Evolutionary conservation across 2,888 invertebrate species (phyloP).

Genomic region (Pammene aurita): DNA sequence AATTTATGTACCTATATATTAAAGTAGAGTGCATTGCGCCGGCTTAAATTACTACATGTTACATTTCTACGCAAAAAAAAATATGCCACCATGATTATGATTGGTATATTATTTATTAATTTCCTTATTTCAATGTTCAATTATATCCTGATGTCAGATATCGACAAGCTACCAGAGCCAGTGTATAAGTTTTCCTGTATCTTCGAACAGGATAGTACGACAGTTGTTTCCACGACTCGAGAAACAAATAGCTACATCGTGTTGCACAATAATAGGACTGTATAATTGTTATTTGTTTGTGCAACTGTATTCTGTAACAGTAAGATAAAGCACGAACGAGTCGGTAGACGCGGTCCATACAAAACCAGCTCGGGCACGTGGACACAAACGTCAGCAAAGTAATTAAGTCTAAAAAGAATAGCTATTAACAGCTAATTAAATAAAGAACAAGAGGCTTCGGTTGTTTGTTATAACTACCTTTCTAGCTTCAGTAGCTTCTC

Average conservation of each 20-base stretch:
- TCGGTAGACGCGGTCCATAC: neutral
- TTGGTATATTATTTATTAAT: neutral
- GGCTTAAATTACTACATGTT: too few relatives aligned
- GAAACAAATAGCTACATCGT: slow-evolving; percentile 10
- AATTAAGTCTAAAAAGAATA: neutral
- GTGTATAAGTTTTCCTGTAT: slow-evolving; percentile 22
- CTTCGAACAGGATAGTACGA: slow-evolving; percentile 11
- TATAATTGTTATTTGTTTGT: slow-evolving; percentile 24
- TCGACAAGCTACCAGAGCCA: neutral
- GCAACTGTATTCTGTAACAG: slow-evolving; percentile 7
- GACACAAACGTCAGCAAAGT: slow-evolving; percentile 19
- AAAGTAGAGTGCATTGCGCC: too few relatives aligned
- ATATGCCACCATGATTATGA: neutral
- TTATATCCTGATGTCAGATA: slow-evolving; percentile 8
- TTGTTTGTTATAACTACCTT: neutral
- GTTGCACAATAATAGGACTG: slow-evolving; percentile 10
- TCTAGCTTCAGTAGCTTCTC: neutral
- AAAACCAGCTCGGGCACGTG: neutral
- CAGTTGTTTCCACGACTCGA: slow-evolving; percentile 11
- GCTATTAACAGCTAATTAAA: slow-evolving; percentile 3
- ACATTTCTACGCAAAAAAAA: neutral
- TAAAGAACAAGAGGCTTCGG: neutral
- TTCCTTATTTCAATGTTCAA: neutral
- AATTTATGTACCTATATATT: too few relatives aligned
- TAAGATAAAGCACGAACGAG: slow-evolving; percentile 29